Evolutionary conservation across 53 echinoderm and acorn worm species (phyloP), one percentile per base, ranked within the genome.

Genomic region (Antedon mediterranea): DNA sequence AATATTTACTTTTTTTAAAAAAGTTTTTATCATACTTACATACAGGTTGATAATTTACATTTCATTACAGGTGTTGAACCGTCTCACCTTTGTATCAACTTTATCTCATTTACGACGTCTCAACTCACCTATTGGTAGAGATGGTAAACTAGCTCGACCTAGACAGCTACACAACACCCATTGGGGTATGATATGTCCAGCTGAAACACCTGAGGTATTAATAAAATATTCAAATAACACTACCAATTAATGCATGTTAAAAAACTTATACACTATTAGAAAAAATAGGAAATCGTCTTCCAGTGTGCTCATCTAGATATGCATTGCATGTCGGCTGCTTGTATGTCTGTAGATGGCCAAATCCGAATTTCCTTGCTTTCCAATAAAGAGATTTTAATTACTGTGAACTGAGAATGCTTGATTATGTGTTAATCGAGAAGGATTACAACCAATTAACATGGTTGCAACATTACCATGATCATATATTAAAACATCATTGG

Each of bases 151-250:
- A 74, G 97, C 97, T 81, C 87, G 97, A 82, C 97, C 97, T 31
- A 84, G 97, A 23, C 97, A 97, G 84, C 78, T 97, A 0, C 97
- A 97, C 71, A 97, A 97, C 90, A 91, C 97, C 29, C 92, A 89
- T 75, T 97, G 97, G 97, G 97, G 97, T 30, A 97, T 97, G 97
- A 92, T 97, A 8, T 97, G 97, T 42, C 97, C 97, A 76, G 97
- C 97, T 29, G 97, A 97, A 81, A 97, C 97, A 31, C 97, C 97
- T 73, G 97, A 97, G 97, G 97, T 97, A 71, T 75, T 83, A 72
- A 5, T n/a, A n/a, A n/a, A n/a, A n/a, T n/a, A n/a, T n/a, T n/a
- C n/a, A n/a, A n/a, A n/a, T n/a, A n/a, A n/a, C n/a, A n/a, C n/a
- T n/a, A n/a, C n/a, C n/a, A n/a, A n/a, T n/a, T n/a, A n/a, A n/a